phyloP scores from a whole-genome alignment of 1,140 invertebrate species.

The Danaus melanippus region DNA sequence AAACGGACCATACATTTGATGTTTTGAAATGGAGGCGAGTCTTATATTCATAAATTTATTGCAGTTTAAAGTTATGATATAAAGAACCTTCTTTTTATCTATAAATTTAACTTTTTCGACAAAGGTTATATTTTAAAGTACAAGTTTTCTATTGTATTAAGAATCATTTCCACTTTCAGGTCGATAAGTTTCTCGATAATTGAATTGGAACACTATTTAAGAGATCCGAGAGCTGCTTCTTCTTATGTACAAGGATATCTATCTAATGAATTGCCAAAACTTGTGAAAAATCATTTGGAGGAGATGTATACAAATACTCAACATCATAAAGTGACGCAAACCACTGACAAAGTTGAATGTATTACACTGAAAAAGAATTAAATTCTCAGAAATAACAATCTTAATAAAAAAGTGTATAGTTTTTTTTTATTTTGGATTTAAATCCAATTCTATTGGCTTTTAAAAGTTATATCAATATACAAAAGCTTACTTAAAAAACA shows the following conservation, averaged over 20 bases:
- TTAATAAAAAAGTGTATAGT: background rate
- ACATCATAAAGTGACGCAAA: no score
- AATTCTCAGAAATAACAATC: no score
- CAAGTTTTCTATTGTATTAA: background rate
- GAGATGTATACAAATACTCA: background rate
- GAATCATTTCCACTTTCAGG: constrained; percentile 17
- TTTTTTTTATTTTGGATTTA: no score
- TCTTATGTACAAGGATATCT: constrained; percentile 33
- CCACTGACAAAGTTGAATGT: background rate
- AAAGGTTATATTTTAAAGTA: no score
- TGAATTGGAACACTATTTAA: constrained; percentile 8
- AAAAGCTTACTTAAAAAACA: no score
- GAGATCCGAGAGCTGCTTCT: constrained; percentile 12
- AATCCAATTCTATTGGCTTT: no score
- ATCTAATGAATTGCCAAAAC: constrained; percentile 25
- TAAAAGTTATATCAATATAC: background rate
- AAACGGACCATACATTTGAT: constrained; percentile 11
- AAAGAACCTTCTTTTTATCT: no score
- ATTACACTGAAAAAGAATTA: no score
- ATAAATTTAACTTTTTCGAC: no score
- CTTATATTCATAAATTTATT: constrained; percentile 4
- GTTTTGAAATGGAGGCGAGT: constrained; percentile 30
- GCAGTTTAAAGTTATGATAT: no score
- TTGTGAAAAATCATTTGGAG: constrained; percentile 21
- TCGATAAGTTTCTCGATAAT: constrained; percentile 24